Base-by-base conservation (phyloP, 1,140 invertebrate species). In the Brachionus angularis region DNA sequence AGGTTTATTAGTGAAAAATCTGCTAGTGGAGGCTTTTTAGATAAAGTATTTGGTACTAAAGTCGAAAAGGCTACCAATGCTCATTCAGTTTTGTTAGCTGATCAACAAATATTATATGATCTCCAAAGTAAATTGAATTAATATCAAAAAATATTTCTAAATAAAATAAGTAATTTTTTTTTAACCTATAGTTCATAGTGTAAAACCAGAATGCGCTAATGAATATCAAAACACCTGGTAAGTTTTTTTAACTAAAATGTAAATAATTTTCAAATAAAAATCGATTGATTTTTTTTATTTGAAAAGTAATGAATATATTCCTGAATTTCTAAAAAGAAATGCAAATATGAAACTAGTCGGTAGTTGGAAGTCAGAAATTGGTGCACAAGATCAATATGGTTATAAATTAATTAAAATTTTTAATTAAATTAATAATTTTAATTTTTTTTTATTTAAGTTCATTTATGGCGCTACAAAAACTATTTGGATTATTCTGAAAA, bases 41-140 rank as follows among this genome's bases (percentile, higher is more conserved):
- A 58, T 5, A 16, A 39, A 34, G 33, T 71, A 18, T 71, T 71
- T 36, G 67, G 31, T 18, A 53, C 16, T 52, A 91, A 88, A 80
- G 92, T 95, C 78, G 91, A 94, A 78, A 91, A 92, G 4, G 92
- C 90, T 0, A 95, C 93, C 79, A 91, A 96, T 79, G 90, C 93
- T 4, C 93, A 96, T 81, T 96, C 93, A 75, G 86, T 90, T 70
- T 91, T 94, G 86, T 84, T 96, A 31, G 92, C 91, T 74, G 90
- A 93, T 79, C 94, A 94, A 83, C 91, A 95, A 83, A 86, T 90
- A 29, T 89, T 97, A 75, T 96, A 93, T 83, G 90, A 93, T 73
- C 82, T 96, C 31, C 90, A 95, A 79, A 94, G 83, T 84, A 78
- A 77, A 77, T 77, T 58, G 33, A 25, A 2, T 44, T 31, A n/a